Conservation (phyloP, 2,113 vertebrate genomes). For the Corvus moneduloides region DNA sequence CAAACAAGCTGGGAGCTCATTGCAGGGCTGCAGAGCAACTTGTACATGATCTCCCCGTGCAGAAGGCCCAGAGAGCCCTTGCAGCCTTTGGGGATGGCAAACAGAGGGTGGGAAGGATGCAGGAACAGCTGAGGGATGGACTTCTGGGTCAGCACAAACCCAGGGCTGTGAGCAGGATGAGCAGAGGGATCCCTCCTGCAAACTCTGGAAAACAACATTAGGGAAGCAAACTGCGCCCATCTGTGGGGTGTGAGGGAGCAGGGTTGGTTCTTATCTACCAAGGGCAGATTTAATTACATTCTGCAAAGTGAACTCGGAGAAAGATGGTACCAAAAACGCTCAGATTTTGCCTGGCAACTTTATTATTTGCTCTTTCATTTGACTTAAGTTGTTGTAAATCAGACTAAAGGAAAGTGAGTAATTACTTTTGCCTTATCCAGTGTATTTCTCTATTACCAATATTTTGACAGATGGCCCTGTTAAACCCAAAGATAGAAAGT, state of each 20-base stretch:
- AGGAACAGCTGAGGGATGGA: neutral
- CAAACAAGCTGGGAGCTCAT: neutral
- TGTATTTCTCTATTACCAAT: neutral
- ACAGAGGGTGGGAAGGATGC: slow-evolving; percentile 7
- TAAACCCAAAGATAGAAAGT: neutral
- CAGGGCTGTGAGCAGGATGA: neutral
- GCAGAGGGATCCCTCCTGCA: neutral
- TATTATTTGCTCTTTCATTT: slow-evolving; percentile 11
- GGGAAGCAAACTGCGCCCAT: neutral
- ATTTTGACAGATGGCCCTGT: slow-evolving; percentile 37
- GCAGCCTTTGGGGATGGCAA: neutral
- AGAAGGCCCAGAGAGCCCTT: neutral
- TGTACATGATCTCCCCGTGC: neutral
- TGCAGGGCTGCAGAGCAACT: neutral
- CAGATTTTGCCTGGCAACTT: neutral
- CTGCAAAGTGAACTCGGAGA: neutral
- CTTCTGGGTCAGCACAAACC: neutral
- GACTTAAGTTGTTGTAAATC: neutral
- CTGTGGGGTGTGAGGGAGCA: neutral
- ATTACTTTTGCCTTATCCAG: slow-evolving; percentile 27
- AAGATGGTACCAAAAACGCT: neutral
- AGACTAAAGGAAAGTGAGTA: neutral
- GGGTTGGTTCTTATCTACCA: neutral
- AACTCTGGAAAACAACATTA: neutral
- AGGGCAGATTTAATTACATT: neutral